Base-by-base conservation (phyloP, 2,888 invertebrate species). In the Cybosia mesomella region DNA sequence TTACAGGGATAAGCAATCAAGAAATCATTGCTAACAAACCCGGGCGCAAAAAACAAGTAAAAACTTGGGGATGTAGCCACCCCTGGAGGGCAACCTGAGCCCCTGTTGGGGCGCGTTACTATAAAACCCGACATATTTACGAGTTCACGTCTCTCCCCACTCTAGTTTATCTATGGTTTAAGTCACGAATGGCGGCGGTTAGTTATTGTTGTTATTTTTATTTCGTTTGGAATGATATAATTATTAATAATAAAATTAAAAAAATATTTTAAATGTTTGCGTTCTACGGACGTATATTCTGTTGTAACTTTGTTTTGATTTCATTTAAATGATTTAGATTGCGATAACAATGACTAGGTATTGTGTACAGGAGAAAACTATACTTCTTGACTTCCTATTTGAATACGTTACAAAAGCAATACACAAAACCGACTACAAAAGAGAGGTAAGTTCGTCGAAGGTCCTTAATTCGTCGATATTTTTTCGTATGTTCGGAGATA, bases 61-160 rank as follows among this genome's bases (percentile, higher is more conserved):
- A 84, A 83, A 83, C 71, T 73, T 76, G 68, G 75, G 79, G 79
- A 73, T 79, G 77, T 74, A 66, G 73, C 86, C 84, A 84, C 89
- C 89, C 87, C 85, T 81, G 58, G 34, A 54, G 53, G 58, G 70
- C 70, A 70, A 70, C 70, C 66, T 68, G 72, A 77, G 65, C 76
- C 81, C 80, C 72, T 69, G 64, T 68, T 85, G 87, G 89, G 91
- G 89, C 75, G 88, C 84, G 83, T 83, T 85, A 88, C 91, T 91
- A 92, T 93, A 92, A 92, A 92, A 91, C 87, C 87, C 89, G 92
- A 93, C 94, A 92, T 93, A 89, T 93, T 93, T 93, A 93, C 92
- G 92, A 93, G 89, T 75, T 79, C 73, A 68, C 58, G 83, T 80
- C 80, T 83, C 82, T 79, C 87, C 86, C 88, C 86, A 89, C 90